phyloP scores from a whole-genome alignment of 2,888 invertebrate genomes.

The Drosophila sordidula region DNA sequence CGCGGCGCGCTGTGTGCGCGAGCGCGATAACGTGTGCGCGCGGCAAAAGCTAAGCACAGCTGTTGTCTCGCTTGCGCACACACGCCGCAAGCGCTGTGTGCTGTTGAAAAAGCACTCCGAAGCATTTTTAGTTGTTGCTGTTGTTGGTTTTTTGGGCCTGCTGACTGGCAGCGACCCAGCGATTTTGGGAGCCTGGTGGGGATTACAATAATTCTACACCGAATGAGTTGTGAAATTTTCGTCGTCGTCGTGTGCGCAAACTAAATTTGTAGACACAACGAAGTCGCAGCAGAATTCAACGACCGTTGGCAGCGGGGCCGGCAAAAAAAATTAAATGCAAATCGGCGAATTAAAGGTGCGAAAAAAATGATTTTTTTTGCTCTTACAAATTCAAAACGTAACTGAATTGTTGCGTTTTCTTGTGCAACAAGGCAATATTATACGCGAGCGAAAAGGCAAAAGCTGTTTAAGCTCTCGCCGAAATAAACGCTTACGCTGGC shows the following conservation, averaged over 20 bases:
- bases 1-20: constrained; percentile 15
- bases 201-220: constrained; percentile 85
- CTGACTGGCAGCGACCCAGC: neutral
- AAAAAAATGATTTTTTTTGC: neutral
- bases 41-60: constrained; percentile 32
- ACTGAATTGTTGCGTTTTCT: constrained; percentile 18
- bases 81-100: constrained; percentile 11
- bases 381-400: constrained; percentile 30
- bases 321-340: neutral
- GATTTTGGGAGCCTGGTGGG: constrained; percentile 79
- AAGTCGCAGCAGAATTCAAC: constrained; percentile 50
- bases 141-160: neutral
- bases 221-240: constrained; percentile 82
- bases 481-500: constrained; percentile 64
- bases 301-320: constrained; percentile 19
- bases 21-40: constrained; percentile 24
- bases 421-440: constrained; percentile 5
- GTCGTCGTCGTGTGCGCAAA: constrained; percentile 51
- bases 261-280: constrained; percentile 62
- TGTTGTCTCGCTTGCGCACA: constrained; percentile 44
- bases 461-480: constrained; percentile 73
- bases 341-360: neutral
- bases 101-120: constrained; percentile 62
- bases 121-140: constrained; percentile 21
- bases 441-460: constrained; percentile 25